Percentiles rank a stretch among this genome's conserved stretches.
Conservation (phyloP, 2,888 invertebrate species). For the Tryphoninae sp. region DNA sequence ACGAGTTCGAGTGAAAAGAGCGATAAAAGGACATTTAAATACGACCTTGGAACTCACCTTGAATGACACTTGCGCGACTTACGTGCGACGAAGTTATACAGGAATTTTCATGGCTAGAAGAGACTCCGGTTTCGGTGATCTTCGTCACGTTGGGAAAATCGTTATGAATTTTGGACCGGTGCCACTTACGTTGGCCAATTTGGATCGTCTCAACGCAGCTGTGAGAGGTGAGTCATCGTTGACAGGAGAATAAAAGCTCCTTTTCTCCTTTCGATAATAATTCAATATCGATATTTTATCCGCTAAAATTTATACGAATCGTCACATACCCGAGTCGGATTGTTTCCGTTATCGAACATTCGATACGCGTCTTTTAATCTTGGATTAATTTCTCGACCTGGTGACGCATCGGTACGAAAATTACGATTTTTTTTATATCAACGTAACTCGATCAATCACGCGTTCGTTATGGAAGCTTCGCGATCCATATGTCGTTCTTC, state of each 20-base stretch:
- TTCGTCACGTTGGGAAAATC: constrained; percentile 66
- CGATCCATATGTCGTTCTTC: constrained; percentile 49
- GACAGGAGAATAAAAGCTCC: too few relatives aligned
- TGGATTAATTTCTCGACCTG: too few relatives aligned
- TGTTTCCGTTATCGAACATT: too few relatives aligned
- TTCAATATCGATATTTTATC: too few relatives aligned
- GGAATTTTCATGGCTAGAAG: constrained; percentile 78
- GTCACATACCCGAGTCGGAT: too few relatives aligned
- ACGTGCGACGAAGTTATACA: constrained; percentile 77
- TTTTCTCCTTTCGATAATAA: too few relatives aligned
- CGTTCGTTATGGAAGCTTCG: constrained; percentile 33
- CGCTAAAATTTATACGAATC: too few relatives aligned
- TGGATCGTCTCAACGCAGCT: constrained; percentile 80
- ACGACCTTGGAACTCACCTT: constrained; percentile 72
- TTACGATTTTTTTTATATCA: constrained; percentile 25
- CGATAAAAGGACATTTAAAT: constrained; percentile 76
- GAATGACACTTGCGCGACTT: constrained; percentile 76
- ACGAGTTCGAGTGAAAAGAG: constrained; percentile 76
- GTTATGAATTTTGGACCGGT: constrained; percentile 79
- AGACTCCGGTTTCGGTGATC: constrained; percentile 57
- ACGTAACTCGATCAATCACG: constrained; percentile 44
- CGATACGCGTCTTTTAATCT: too few relatives aligned
- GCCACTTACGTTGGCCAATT: constrained; percentile 79
- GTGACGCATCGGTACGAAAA: not conserved
- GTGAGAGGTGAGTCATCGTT: constrained; percentile 76